phyloP scores from a whole-genome alignment of 2,113 vertebrate species.

The Siniperca knerii region DNA sequence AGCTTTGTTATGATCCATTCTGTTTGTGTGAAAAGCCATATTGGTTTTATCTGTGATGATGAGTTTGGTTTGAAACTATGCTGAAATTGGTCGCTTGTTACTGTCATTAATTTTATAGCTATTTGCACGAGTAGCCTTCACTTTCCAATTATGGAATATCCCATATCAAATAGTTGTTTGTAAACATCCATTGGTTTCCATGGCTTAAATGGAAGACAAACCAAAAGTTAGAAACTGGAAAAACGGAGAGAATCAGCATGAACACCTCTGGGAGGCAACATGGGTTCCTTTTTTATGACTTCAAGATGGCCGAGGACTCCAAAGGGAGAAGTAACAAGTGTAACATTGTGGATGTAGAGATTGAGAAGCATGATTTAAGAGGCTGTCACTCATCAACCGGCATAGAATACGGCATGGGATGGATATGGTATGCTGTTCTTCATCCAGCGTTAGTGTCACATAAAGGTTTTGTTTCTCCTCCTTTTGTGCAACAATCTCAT shows the following conservation, averaged over 20 bases:
- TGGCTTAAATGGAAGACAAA: conserved; percentile 36
- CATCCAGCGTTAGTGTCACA: conserved; percentile 16
- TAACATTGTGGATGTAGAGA: conserved; percentile 48
- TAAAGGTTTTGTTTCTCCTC: conserved; percentile 19
- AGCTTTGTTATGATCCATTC: conserved; percentile 25
- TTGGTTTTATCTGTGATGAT: conserved; percentile 56
- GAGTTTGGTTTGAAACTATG: conserved; percentile 23
- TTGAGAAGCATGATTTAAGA: conserved; percentile 51
- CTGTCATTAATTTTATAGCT: conserved; percentile 32
- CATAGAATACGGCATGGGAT: conserved; percentile 1
- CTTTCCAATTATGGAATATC: conserved; percentile 44
- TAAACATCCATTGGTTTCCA: conserved; percentile 63
- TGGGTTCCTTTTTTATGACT: conserved; percentile 63
- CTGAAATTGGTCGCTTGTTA: conserved; percentile 22
- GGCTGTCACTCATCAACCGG: conserved; percentile 24
- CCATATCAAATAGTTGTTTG: conserved; percentile 50
- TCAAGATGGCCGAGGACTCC: conserved; percentile 63
- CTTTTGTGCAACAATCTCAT: conserved; percentile 12
- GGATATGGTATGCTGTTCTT: conserved; percentile 24
- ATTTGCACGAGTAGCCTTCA: conserved; percentile 37
- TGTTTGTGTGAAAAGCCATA: conserved; percentile 53
- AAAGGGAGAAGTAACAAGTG: conserved; percentile 52
- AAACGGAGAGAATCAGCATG: conserved; percentile 26
- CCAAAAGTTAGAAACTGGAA: conserved; percentile 22
- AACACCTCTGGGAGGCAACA: conserved; percentile 52